Conservation (phyloP, 2,888 invertebrate genomes). For the Dryocosmus kuriphilus region DNA sequence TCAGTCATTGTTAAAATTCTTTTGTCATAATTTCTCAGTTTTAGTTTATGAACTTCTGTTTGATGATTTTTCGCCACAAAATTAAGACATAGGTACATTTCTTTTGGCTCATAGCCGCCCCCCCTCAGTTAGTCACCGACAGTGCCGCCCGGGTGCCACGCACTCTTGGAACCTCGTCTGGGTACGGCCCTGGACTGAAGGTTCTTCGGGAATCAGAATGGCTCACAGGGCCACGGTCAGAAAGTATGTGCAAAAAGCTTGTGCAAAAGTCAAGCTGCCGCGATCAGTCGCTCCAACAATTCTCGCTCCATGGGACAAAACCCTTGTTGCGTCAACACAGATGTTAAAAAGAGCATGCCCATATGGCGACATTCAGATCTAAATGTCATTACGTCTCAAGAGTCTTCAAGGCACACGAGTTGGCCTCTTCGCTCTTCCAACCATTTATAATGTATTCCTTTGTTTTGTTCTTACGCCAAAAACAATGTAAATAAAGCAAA, state of each 20-base stretch:
- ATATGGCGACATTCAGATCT: constrained; percentile 50
- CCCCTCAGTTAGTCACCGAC: too few species aligned
- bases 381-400: constrained; percentile 53
- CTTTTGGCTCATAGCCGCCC: too few species aligned
- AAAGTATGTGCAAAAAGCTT: constrained; percentile 57
- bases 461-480: background rate
- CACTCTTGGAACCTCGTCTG: too few species aligned
- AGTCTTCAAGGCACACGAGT: constrained; percentile 34
- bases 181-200: too few species aligned
- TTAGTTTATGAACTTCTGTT: too few species aligned
- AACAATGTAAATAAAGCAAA: too few species aligned
- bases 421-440: background rate
- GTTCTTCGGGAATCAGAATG: constrained; percentile 45
- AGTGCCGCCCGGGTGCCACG: too few species aligned
- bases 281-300: constrained; percentile 57
- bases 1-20: too few species aligned
- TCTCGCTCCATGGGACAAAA: constrained; percentile 63
- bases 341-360: constrained; percentile 68
- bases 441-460: background rate
- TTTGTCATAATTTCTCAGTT: too few species aligned
- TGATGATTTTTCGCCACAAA: too few species aligned
- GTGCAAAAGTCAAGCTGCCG: constrained; percentile 65
- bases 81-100: too few species aligned
- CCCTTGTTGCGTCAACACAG: constrained; percentile 76
- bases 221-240: constrained; percentile 25